Evolutionary conservation across 2,797 vertebrate species (phyloP), one percentile per base, ranked within the genome.

Genomic region (Epinephelus awoara): DNA sequence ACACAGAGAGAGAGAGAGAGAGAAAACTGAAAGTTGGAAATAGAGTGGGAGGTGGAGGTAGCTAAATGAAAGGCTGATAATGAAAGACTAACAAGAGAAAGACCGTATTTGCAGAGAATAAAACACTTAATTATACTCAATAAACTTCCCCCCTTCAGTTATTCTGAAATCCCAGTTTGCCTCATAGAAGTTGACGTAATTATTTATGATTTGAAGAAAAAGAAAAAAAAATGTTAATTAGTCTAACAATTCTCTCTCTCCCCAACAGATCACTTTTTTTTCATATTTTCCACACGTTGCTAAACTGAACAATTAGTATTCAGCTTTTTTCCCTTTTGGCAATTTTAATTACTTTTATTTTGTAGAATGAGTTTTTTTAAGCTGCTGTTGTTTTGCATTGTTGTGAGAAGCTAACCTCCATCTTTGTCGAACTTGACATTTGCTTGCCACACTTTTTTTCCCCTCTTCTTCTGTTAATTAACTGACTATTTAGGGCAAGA

Each of bases 361-460:
- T 80, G 71, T 74, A 69, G 25, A 89, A 73, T 63, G 2, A 74
- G 67, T 25, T 82, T 81, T 83, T 64, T 67, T 55, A 71, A 77
- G 72, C 82, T 63, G 66, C 66, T 85, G 79, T 59, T 87, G 70
- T 84, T 88, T 73, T 74, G 47, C 40, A 52, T 82, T 88, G 57
- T 85, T 82, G 49, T 66, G 70, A 86, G 72, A 72, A 82, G 76
- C 78, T 84, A 89, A 91, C 85, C 88, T 91, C 75, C 46, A 23
- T 89, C 85, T 85, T 83, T 90, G 79, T 85, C 71, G 25, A 70
- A 83, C 77, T 86, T 92, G 88, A 91, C 91, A 88, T 91, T 91
- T 85, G 68, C 74, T 77, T 77, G 58, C 34, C 12, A 12, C 55
- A 62, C 19, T 80, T 61, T 84, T 27, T 46, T 70, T 55, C 15